These are phyloP conservation scores for Jaculus jaculus DNA, from an alignment of 2,113 vertebrate species.

Conservation along the genomic window DNA sequence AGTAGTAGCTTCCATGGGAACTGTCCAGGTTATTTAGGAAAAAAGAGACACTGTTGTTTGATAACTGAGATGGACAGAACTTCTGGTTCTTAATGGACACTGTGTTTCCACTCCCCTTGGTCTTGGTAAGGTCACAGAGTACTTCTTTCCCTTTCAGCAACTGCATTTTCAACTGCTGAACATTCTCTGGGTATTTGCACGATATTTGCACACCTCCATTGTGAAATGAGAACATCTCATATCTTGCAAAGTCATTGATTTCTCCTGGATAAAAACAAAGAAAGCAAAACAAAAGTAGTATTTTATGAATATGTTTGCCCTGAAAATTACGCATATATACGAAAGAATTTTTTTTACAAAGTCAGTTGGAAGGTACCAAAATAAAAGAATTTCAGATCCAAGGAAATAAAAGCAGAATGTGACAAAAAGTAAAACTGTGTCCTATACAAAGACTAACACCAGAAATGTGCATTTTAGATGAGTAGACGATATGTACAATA, in stretches of 20 bases:
- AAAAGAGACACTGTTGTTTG: slow-evolving; percentile 79
- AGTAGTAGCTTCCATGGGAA: slow-evolving; percentile 79
- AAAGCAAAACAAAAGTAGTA: slow-evolving; percentile 16
- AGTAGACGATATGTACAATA: not conserved
- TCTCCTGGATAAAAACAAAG: slow-evolving; percentile 78
- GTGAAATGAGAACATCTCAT: slow-evolving; percentile 74
- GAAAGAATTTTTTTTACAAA: slow-evolving; percentile 17
- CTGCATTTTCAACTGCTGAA: slow-evolving; percentile 84
- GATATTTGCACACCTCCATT: slow-evolving; percentile 81
- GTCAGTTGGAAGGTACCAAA: not conserved
- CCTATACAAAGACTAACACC: not conserved
- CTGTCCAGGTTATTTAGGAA: slow-evolving; percentile 81
- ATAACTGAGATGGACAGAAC: slow-evolving; percentile 74
- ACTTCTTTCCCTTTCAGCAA: slow-evolving; percentile 78
- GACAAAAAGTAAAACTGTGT: not conserved
- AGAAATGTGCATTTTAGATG: not conserved
- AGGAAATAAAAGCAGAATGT: not conserved
- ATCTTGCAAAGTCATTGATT: slow-evolving; percentile 38
- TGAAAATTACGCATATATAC: slow-evolving; percentile 22
- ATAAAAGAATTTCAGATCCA: slow-evolving; percentile 36
- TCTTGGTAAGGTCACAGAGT: slow-evolving; percentile 80
- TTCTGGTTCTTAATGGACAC: slow-evolving; percentile 34
- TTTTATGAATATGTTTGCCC: not conserved
- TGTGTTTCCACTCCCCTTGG: slow-evolving; percentile 20
- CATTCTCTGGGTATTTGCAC: slow-evolving; percentile 76